phyloP scores from a whole-genome alignment of 1,140 invertebrate species.

The Cataglyphis hispanica region DNA sequence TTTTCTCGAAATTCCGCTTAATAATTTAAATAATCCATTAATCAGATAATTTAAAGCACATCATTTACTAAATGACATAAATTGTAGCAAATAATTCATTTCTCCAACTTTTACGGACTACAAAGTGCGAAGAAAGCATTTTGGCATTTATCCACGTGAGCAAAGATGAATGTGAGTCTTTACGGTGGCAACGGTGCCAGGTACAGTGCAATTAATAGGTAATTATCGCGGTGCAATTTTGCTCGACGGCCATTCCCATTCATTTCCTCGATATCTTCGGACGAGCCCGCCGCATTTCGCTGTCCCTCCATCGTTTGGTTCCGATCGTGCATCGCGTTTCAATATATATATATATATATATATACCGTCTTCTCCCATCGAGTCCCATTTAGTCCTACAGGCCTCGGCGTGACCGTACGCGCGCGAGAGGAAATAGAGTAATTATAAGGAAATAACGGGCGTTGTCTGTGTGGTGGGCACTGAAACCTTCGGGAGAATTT shows the following conservation, averaged over 20 bases:
- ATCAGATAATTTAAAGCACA: background rate
- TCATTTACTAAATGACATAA: background rate
- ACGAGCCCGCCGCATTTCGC: slow-evolving; percentile 60
- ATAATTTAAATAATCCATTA: background rate
- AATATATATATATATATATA: slow-evolving; percentile 76
- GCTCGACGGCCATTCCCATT: slow-evolving; percentile 81
- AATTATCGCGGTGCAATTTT: slow-evolving; percentile 82
- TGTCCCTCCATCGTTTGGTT: slow-evolving; percentile 57
- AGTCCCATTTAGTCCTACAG: slow-evolving; percentile 70
- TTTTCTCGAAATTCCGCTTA: background rate
- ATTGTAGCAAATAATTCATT: background rate
- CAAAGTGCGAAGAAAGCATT: slow-evolving; percentile 41
- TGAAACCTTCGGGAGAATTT: slow-evolving; percentile 66
- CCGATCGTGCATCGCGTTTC: slow-evolving; percentile 68
- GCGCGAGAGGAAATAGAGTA: slow-evolving; percentile 82
- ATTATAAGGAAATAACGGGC: slow-evolving; percentile 85
- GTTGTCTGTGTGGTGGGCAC: slow-evolving; percentile 80
- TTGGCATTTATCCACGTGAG: slow-evolving; percentile 51
- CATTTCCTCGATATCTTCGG: slow-evolving; percentile 84
- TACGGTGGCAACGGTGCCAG: slow-evolving; percentile 54
- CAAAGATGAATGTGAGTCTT: slow-evolving; percentile 66
- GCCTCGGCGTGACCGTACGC: slow-evolving; percentile 59
- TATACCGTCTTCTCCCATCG: slow-evolving; percentile 81
- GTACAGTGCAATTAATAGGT: slow-evolving; percentile 82
- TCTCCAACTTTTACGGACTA: background rate